Evolutionary conservation across 30 jellyfish, hydroid and myxozoan species (phyloP).

Genomic region (Aurelia sp.): DNA sequence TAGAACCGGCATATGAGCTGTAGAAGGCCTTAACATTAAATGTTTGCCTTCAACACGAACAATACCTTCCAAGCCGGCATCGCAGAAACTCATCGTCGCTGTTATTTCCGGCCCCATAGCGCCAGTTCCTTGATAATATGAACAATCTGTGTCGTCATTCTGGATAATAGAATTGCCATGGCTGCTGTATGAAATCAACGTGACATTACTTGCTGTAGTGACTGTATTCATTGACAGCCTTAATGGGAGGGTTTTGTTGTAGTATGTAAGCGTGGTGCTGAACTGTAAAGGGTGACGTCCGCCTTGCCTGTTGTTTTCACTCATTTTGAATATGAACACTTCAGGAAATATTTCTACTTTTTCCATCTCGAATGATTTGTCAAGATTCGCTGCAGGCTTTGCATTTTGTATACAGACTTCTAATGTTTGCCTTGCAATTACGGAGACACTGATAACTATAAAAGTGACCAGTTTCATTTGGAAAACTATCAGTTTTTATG

Average conservation of each 20-base stretch:
- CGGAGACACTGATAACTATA: too few species aligned
- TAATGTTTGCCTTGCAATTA: too few species aligned
- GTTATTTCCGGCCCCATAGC: slow-evolving; percentile 1
- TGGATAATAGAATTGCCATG: slow-evolving; percentile 34
- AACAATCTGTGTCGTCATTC: slow-evolving; percentile 42
- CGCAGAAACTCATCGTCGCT: slow-evolving; percentile 53
- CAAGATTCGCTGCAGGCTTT: too few species aligned
- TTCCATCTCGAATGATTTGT: slow-evolving; percentile 12
- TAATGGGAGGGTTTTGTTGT: slow-evolving; percentile 1
- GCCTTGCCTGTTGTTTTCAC: background rate
- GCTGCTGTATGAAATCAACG: slow-evolving; percentile 28
- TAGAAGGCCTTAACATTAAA: slow-evolving; percentile 30
- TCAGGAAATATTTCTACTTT: background rate
- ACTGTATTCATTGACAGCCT: slow-evolving; percentile 33
- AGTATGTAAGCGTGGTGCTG: slow-evolving; percentile 7
- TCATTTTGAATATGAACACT: background rate
- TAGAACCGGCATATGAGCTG: background rate
- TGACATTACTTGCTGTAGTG: slow-evolving; percentile 20
- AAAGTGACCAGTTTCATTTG: too few species aligned
- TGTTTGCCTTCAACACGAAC: slow-evolving; percentile 6
- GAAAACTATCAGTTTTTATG: too few species aligned
- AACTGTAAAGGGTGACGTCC: background rate
- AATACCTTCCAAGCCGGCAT: slow-evolving; percentile 51
- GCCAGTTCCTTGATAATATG: slow-evolving; percentile 52
- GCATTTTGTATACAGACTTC: too few species aligned